Evolutionary conservation across 2,113 vertebrate genomes (phyloP), one percentile per base, ranked within the genome.

Genomic region (Alethe castanea): DNA sequence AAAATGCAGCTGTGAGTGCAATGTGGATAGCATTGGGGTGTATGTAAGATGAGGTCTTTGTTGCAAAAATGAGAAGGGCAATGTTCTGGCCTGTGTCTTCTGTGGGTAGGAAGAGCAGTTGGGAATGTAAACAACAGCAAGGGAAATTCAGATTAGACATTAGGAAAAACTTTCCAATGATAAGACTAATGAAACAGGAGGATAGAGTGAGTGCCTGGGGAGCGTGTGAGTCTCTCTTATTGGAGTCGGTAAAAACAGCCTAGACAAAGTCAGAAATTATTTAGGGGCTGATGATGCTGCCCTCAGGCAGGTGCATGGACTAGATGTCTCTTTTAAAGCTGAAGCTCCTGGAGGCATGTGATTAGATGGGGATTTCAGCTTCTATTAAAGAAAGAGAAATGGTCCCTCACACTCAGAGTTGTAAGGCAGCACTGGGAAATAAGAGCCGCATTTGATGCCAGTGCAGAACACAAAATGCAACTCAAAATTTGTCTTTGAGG

Each of bases 161-260:
- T 93, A 94, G 83, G 88, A 88, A 88, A 94, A 97, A 97, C 88
- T 96, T 96, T 56, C 76, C 69, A 56, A 2, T 81, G 92, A 71
- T 97, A 94, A 96, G 88, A 95, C 94, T 96, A 95, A 97, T 96
- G 95, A 96, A 97, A 94, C 67, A 28, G 82, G 65, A 92, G 91
- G 72, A 88, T 31, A 70, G 83, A 97, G 80, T 78, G 96, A 97
- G 80, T 81, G 96, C 95, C 96, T 94, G 92, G 72, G 94, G 96
- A 96, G 64, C 9, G 4, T 19, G 53, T 77, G 91, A 96, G 95
- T 97, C 95, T 96, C 64, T 97, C 88, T 97, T 96, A 97, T 96
- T 97, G 94, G 92, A 97, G 96, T 97, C 83, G 89, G 95, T 97
- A 97, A 97, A 97, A 97, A 83, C 96, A 97, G 96, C 95, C 96